Conservation (phyloP, 2,888 invertebrate genomes). For the Caenorhabditis sinica region DNA sequence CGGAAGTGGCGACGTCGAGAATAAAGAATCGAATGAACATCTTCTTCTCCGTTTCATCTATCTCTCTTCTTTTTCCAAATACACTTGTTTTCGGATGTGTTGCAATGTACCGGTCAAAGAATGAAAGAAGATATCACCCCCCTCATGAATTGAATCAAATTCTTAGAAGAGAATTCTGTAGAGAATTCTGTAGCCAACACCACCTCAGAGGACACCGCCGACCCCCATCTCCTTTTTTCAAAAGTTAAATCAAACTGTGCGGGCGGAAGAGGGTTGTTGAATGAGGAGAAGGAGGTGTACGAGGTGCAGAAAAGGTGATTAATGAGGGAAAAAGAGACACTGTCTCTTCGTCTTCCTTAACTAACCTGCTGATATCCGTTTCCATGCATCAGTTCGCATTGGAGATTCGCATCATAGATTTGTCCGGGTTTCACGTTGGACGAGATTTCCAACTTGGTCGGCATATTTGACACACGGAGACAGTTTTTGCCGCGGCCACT, state of each 20-base stretch:
- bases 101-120: slow-evolving; percentile 59
- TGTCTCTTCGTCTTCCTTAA: slow-evolving; percentile 6
- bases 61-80: neutral
- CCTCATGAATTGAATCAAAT: neutral
- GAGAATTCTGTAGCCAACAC: neutral
- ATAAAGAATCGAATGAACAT: slow-evolving; percentile 59
- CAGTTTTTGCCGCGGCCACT: slow-evolving; percentile 81
- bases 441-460: slow-evolving; percentile 76
- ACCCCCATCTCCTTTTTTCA: slow-evolving; percentile 7
- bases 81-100: slow-evolving; percentile 28
- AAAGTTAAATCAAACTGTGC: slow-evolving; percentile 19
- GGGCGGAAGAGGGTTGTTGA: slow-evolving; percentile 11
- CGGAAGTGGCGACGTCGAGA: slow-evolving; percentile 52
- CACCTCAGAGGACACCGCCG: slow-evolving; percentile 9
- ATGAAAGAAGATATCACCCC: slow-evolving; percentile 47
- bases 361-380: slow-evolving; percentile 81
- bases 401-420: slow-evolving; percentile 83
- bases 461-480: slow-evolving; percentile 78
- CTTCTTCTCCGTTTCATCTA: slow-evolving; percentile 22
- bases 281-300: neutral
- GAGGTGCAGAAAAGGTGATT: slow-evolving; percentile 53
- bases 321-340: slow-evolving; percentile 43
- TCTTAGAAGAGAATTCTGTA: neutral
- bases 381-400: slow-evolving; percentile 83
- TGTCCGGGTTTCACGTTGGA: slow-evolving; percentile 82